Evolutionary conservation across 2,888 invertebrate species (phyloP), one percentile per base, ranked within the genome.

Genomic region (Stenurella melanura): DNA sequence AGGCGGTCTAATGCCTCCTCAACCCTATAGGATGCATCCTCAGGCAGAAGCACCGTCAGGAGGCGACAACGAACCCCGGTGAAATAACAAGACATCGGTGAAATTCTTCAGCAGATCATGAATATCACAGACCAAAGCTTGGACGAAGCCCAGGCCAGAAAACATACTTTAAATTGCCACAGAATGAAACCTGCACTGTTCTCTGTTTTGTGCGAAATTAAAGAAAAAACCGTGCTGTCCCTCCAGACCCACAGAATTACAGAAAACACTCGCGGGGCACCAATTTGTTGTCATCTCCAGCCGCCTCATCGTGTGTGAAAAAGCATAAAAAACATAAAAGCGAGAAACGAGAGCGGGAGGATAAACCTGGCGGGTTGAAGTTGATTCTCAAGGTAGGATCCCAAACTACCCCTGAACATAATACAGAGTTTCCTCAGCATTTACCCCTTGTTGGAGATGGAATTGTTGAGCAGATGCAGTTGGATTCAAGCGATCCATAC

Each of bases 171-270:
- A 83, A 98, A 98, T 90, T 98, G 98, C 90, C 99, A 99, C 90
- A 95, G 98, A 90, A 98, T 99, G 98, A 98, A 98, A n/a, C n/a
- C n/a, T n/a, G n/a, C n/a, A n/a, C n/a, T n/a, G n/a, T n/a, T n/a
- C n/a, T 97, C 97, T 85, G 99, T 99, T 80, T 92, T 99, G 80
- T 98, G 98, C 91, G 99, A 99, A 93, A 98, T 99, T 88, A 99
- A 99, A 92, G 99, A 99, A 91, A 99, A 99, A 93, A 99, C 98
- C 94, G 98, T 98, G 21, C n/a, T n/a, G 86, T 98, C 97, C 84
- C 94, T 98, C 87, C 94, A 89, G 98, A 99, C 91, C 98, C 98
- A 9, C 98, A n/a, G n/a, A n/a, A n/a, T n/a, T n/a, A n/a, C n/a
- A n/a, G n/a, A n/a, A n/a, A n/a, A n/a, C n/a, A n/a, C n/a, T n/a